Evolutionary conservation across 2,888 invertebrate species (phyloP), one percentile per base, ranked within the genome.

Genomic region (Morpho helenor): DNA sequence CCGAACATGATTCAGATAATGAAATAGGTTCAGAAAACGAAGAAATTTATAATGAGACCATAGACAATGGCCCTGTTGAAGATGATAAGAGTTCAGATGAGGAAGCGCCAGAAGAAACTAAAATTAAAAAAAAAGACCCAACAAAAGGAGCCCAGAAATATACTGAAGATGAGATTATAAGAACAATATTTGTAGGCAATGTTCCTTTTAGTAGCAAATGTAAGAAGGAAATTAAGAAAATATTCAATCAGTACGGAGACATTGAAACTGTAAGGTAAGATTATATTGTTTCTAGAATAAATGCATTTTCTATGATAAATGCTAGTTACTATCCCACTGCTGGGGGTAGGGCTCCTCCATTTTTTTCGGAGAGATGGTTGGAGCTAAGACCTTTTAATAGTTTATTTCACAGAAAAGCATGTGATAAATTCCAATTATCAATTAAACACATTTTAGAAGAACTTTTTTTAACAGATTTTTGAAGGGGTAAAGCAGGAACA

Each of bases 111-210:
- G 83, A 84, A 60, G 81, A 80, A 49, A 67, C 82, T 23, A 78
- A 83, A 53, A 76, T 49, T 49, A 66, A 66, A 43, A 52, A 68
- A 62, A 57, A 66, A 58, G 60, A 68, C 61, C 59, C 52, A 10
- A 52, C 59, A 70, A 73, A 54, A 66, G 57, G 42, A 9, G 3
- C 7, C 10, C 10, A 31, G 39, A 10, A 10, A 10, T 10, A 8
- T 10, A 45, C 62, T 6, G 68, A 72, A 48, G 89, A 90, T 51
- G 92, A 91, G 63, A 69, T 84, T 7, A 87, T 80, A 10, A 91
- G 93, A 65, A 96, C 96, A 0, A 73, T 96, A 8, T 96, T 94
- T 89, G 92, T 96, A 3, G 96, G 96, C 7, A 97, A 96, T 90
- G 89, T 96, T 7, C 94, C 94, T 0, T 90, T 92, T 52, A 86